Evolutionary conservation across 2,888 invertebrate genomes (phyloP), one percentile per base, ranked within the genome.

Genomic region (Hypomecis atomaria): DNA sequence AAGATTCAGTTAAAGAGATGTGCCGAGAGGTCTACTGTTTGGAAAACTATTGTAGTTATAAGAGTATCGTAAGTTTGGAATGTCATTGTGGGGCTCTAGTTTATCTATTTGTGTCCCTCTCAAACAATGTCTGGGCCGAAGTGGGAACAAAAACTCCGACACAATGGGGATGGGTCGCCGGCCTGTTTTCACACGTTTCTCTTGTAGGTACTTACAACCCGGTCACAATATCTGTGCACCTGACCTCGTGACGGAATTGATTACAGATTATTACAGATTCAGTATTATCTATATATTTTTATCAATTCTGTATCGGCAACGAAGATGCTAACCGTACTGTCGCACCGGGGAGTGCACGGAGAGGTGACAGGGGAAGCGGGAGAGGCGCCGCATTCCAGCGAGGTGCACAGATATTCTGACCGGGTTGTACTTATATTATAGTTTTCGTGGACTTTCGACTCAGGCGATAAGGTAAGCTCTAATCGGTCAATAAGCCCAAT

Each of bases 61-160:
- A 23, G 10, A 40, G 36, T 40, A 44, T 54, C 48, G 47, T 34
- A 44, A 38, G 40, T 56, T 60, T 56, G 62, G 53, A 53, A 52
- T 52, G 59, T 50, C 64, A 59, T 55, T 64, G 62, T 59, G 45
- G 10, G 48, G 11, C 5, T 38, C 40, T 33, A 45, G 48, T 67
- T 43, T 65, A 67, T 68, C 65, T 52, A 48, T 58, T 53, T 47
- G 53, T 43, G 58, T 53, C 53, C 50, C 38, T 50, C 44, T 74
- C 68, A 65, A 74, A 73, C 70, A 76, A 69, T 70, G 73, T 72
- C 76, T 70, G 77, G 79, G 71, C 78, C 78, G 76, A 76, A 80
- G 74, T 73, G 69, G 77, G 75, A 78, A 84, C 84, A 86, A 87
- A 83, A 83, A 83, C 75, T 72, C 63, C 59, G 76, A 79, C 84